Percentiles rank a stretch among this genome's conserved stretches.
These are phyloP conservation scores for Lasioglossum vierecki DNA, from an alignment of 2,888 invertebrate genomes.

Conservation along the genomic window DNA sequence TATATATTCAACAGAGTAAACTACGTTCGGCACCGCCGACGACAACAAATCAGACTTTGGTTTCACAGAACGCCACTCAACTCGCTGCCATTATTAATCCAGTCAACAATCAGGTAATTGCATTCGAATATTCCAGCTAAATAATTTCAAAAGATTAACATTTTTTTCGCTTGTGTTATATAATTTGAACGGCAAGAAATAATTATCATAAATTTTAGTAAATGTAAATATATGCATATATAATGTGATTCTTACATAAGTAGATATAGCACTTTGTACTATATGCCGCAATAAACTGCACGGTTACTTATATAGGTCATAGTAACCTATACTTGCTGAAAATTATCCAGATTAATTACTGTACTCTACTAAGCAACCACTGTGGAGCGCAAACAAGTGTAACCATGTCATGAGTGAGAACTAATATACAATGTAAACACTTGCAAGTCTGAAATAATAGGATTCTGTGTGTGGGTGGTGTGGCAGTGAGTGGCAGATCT, in stretches of 20 bases:
- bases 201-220: slow-evolving; percentile 1
- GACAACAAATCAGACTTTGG: slow-evolving; percentile 75
- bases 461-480: slow-evolving; percentile 57
- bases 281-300: slow-evolving; percentile 30
- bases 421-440: slow-evolving; percentile 34
- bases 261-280: slow-evolving; percentile 30
- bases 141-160: neutral
- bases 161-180: neutral
- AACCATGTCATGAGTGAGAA: slow-evolving; percentile 35
- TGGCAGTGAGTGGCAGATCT: slow-evolving; percentile 58
- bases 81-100: slow-evolving; percentile 80
- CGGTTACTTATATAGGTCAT: slow-evolving; percentile 51
- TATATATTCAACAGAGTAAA: slow-evolving; percentile 81
- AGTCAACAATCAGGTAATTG: slow-evolving; percentile 77
- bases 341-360: slow-evolving; percentile 29
- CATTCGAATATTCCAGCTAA: neutral
- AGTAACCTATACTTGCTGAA: slow-evolving; percentile 57
- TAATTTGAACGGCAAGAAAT: neutral
- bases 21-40: slow-evolving; percentile 73
- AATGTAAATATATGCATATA: slow-evolving; percentile 33
- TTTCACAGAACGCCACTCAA: slow-evolving; percentile 76
- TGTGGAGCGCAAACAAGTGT: slow-evolving; percentile 26
- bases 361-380: neutral
- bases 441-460: slow-evolving; percentile 41
- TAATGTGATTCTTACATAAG: slow-evolving; percentile 58